These are phyloP conservation scores for Murina feae DNA, from an alignment of 2,113 vertebrate species.

Conservation along the genomic window DNA sequence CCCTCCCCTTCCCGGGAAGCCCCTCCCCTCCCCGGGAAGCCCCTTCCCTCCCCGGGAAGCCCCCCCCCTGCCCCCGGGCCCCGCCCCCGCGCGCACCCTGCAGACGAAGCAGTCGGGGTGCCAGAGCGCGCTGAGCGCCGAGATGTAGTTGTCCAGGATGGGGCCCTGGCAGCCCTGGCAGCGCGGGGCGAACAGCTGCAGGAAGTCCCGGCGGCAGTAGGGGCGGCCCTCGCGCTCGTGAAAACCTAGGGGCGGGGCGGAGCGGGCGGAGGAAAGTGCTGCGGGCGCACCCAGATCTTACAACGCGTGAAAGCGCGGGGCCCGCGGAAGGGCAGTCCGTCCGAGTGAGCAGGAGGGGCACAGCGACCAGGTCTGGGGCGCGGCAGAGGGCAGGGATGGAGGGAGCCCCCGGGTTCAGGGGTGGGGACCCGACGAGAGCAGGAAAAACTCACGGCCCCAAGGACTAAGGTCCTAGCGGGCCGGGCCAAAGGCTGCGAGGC, in stretches of 20 bases:
- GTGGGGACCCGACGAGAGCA: neutral
- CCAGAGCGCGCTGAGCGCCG: constrained; percentile 91
- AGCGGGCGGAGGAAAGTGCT: neutral
- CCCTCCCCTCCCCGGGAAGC: neutral
- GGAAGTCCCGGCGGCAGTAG: constrained; percentile 92
- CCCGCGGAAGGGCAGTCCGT: neutral
- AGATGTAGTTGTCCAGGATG: constrained; percentile 95
- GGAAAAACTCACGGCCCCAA: neutral
- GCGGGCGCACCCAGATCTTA: accelerated
- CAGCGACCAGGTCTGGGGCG: neutral
- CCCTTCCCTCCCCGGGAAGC: too few species aligned
- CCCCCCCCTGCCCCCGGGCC: neutral
- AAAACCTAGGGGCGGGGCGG: constrained; percentile 81
- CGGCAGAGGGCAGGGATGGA: accelerated
- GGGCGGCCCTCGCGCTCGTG: constrained; percentile 92
- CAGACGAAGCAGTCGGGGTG: constrained; percentile 90
- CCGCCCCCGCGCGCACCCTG: constrained; percentile 60
- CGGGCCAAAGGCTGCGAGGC: neutral
- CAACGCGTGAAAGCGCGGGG: neutral
- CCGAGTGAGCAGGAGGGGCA: neutral
- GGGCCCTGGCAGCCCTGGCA: constrained; percentile 89
- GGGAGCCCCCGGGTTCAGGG: neutral
- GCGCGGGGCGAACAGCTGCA: constrained; percentile 90
- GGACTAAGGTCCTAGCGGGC: neutral
- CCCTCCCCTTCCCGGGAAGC: too few species aligned